Base-by-base conservation (phyloP, 2,113 vertebrate genomes). In the Ramphastos sulfuratus region DNA sequence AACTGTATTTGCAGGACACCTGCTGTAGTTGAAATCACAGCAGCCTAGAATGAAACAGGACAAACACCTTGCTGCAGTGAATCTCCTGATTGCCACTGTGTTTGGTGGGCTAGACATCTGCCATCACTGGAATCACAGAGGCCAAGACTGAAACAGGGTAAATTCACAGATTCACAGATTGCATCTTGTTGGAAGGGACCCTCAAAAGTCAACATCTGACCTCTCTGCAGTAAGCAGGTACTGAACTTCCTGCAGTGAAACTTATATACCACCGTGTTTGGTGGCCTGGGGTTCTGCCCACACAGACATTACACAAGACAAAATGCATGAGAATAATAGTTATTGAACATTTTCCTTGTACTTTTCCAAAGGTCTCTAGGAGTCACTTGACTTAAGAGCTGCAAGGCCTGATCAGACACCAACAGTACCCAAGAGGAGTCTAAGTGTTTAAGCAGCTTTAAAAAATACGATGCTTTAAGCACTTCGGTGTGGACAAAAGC, bases 31-130 rank as follows among this genome's bases (percentile, higher is more conserved):
- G 76, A 61, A 82, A 70, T 33, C 18, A 15, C 48, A 69, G 76
- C 23, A 65, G 69, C 46, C 60, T 17, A 61, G 39, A 39, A 35
- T 0, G 48, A 25, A 60, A 15, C 1, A 1, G 46, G 56, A n/a
- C 8, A 2, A 48, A 3, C 2, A 75, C 8, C 39, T 1, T 7
- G 28, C 65, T 63, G 65, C 21, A 17, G 31, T 3, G 35, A 59
- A 37, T 60, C 2, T n/a, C 28, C 61, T 13, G 27, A 0, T 0
- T 70, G 69, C 15, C 77, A 17, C 85, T 9, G 2, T 1, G 0
- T 20, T 7, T 20, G 76, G 44, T 48, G 67, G 15, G 35, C 42
- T 9, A 60, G 24, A 25, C 50, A 52, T 24, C 50, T 52, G 50
- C 50, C 23, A 52, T 23, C 50, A 7, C 25, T 52, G 23, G 25